A percentile compares a stretch with the other conserved stretches of the same genome.
Evolutionary conservation across 1,140 invertebrate species (phyloP).

Genomic region (Pseudachorutes palmiensis): DNA sequence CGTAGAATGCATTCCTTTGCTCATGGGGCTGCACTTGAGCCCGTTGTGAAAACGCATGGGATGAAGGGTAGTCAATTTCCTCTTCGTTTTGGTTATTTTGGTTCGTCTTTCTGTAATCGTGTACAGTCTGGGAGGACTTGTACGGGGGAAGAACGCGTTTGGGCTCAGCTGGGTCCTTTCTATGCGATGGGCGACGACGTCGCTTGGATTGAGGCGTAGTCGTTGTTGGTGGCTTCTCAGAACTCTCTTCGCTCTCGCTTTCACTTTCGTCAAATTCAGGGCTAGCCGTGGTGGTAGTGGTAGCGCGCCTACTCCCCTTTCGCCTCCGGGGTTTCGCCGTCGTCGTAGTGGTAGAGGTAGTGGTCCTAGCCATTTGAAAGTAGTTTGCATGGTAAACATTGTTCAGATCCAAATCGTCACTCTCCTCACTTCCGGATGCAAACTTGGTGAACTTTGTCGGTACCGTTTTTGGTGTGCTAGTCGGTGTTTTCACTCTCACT

Average conservation of each 20-base stretch:
- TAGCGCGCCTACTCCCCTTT: neutral
- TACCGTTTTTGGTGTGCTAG: neutral
- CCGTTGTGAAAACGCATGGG: neutral
- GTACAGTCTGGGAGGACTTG: too few relatives aligned
- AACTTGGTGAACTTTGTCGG: slow-evolving; percentile 7
- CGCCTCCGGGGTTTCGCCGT: slow-evolving; percentile 1
- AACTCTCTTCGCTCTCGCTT: slow-evolving; percentile 1
- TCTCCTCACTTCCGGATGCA: slow-evolving; percentile 1
- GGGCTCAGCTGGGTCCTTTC: too few relatives aligned
- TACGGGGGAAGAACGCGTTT: too few relatives aligned
- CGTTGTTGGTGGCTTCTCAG: neutral
- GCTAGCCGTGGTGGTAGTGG: neutral
- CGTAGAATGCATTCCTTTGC: neutral
- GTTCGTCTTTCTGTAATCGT: too few relatives aligned
- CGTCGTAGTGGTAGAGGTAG: slow-evolving; percentile 19
- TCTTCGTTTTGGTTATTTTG: neutral
- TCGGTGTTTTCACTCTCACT: neutral
- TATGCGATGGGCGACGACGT: too few relatives aligned
- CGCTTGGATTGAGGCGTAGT: neutral
- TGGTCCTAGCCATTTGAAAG: neutral
- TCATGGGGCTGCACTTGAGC: neutral
- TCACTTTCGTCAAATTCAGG: neutral
- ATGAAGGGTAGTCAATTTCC: neutral
- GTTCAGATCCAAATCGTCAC: slow-evolving; percentile 17
- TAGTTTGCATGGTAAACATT: slow-evolving; percentile 9